These are phyloP conservation scores for Syngnathus typhle DNA, from an alignment of 2,113 vertebrate species.

Conservation along the genomic window DNA sequence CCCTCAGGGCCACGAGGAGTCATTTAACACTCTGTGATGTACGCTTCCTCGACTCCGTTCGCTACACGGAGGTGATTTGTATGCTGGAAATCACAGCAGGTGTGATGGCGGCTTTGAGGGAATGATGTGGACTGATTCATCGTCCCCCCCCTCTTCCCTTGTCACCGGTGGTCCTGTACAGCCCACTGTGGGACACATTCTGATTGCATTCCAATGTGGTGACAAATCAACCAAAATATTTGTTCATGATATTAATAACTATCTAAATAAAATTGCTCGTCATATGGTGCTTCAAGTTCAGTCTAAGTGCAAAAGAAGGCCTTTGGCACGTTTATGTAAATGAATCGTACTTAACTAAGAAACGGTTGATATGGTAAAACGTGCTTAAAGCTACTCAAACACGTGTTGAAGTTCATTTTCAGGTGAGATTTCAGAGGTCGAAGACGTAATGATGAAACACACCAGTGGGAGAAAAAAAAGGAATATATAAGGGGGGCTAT, in stretches of 20 bases:
- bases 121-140: slow-evolving; percentile 25
- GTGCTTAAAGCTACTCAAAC: too few relatives aligned
- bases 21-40: slow-evolving; percentile 55
- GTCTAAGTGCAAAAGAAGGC: neutral
- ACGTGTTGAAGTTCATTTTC: too few relatives aligned
- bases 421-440: neutral
- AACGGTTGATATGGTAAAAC: too few relatives aligned
- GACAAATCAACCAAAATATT: neutral
- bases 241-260: neutral
- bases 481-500: too few relatives aligned
- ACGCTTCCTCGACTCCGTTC: slow-evolving; percentile 34
- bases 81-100: slow-evolving; percentile 26
- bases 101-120: slow-evolving; percentile 23
- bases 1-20: slow-evolving; percentile 52
- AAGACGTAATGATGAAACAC: neutral
- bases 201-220: neutral
- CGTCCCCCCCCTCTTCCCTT: slow-evolving; percentile 15
- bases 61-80: slow-evolving; percentile 43
- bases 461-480: too few relatives aligned
- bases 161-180: slow-evolving; percentile 10
- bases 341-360: neutral
- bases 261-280: neutral
- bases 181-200: neutral
- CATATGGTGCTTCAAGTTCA: neutral
- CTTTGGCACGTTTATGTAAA: neutral